A percentile compares a stretch with the other conserved stretches of the same genome.
Conservation (phyloP, 2,113 vertebrate species). For the Pitta sordida region DNA sequence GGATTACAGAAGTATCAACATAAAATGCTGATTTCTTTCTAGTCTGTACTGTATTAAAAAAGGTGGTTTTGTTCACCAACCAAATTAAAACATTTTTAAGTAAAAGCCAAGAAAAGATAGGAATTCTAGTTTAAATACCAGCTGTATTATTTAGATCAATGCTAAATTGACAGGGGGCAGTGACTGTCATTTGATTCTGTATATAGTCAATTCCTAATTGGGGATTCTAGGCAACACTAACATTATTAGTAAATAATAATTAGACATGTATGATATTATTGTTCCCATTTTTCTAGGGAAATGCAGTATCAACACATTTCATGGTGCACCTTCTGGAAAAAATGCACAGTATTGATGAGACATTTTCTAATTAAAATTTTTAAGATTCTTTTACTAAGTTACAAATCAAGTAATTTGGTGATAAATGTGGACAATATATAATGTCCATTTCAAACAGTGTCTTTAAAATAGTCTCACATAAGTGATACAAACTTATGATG, state of each 20-base stretch:
- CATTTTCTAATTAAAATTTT: not conserved
- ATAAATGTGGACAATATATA: not conserved
- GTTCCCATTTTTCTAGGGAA: not conserved
- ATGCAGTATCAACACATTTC: not conserved
- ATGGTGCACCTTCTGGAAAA: not conserved
- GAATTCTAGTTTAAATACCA: not conserved
- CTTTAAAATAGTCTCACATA: not conserved
- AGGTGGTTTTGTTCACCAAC: not conserved
- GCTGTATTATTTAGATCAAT: not conserved
- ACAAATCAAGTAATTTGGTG: accelerated
- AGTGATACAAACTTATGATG: not conserved
- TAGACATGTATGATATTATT: not conserved
- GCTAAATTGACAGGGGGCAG: not conserved
- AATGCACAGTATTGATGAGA: not conserved
- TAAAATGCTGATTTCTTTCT: not conserved
- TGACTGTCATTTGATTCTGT: not conserved
- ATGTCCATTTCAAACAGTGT: not conserved
- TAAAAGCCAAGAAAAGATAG: not conserved
- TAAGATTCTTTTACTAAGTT: not conserved
- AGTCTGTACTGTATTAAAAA: not conserved
- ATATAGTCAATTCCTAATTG: not conserved
- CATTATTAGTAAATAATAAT: not conserved
- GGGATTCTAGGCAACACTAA: not conserved
- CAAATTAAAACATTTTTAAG: not conserved
- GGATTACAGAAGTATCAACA: not conserved